phyloP scores from a whole-genome alignment of 2,888 invertebrate species.

The Syrphus vitripennis region DNA sequence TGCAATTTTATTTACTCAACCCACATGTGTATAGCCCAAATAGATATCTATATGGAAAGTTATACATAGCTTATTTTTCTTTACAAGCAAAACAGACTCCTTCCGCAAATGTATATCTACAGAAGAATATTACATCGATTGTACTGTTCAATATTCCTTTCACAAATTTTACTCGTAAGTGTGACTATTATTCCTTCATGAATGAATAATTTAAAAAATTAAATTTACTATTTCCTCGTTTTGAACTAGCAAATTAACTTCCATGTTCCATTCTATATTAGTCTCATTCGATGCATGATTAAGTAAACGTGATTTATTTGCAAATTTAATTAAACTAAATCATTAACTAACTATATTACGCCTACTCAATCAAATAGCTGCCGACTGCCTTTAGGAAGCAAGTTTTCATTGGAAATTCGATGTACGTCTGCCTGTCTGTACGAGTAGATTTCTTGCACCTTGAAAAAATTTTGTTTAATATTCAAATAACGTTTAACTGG shows the following conservation, averaged over 20 bases:
- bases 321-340: not conserved
- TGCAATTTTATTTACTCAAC: not conserved
- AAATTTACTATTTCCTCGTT: constrained; percentile 6
- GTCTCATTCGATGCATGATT: not conserved
- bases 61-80: too few relatives aligned
- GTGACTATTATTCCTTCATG: not conserved
- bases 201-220: not conserved
- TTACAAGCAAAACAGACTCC: not conserved
- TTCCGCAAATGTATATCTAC: not conserved
- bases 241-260: not conserved
- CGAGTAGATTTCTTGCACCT: constrained; percentile 19
- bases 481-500: constrained; percentile 30
- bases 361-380: not conserved
- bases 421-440: not conserved
- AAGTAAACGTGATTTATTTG: constrained; percentile 19
- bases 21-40: not conserved
- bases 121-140: not conserved
- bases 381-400: constrained; percentile 22
- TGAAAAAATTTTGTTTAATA: constrained; percentile 37
- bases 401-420: constrained; percentile 23
- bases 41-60: not conserved
- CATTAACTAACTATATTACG: not conserved
- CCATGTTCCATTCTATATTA: not conserved
- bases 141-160: not conserved
- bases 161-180: not conserved